phyloP scores from a whole-genome alignment of 1,140 invertebrate genomes.

The Nasonia longicornis region DNA sequence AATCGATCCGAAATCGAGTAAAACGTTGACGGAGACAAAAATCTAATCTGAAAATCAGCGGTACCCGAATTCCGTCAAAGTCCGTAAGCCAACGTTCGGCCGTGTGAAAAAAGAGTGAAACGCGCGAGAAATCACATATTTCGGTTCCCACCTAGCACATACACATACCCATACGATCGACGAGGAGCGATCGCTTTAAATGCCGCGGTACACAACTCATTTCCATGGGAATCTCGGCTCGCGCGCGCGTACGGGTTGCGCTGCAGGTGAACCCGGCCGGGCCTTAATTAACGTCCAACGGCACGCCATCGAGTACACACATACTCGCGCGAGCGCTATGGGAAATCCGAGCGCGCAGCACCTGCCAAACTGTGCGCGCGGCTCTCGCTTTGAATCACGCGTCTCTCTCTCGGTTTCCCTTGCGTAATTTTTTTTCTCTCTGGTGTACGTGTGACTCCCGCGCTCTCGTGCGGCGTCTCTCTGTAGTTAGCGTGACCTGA shows the following conservation, averaged over 20 bases:
- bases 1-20: not conserved
- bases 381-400: conserved; percentile 29
- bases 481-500: not conserved
- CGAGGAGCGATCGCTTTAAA: conserved; percentile 34
- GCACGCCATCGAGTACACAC: conserved; percentile 41
- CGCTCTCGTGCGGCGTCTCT: not conserved
- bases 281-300: conserved; percentile 54
- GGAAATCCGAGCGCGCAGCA: conserved; percentile 60
- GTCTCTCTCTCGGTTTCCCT: not conserved
- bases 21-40: too few relatives aligned
- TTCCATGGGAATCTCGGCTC: conserved; percentile 59
- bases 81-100: not conserved
- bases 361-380: conserved; percentile 59
- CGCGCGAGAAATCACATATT: conserved; percentile 24
- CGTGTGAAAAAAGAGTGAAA: not conserved
- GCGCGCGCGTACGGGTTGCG: conserved; percentile 29
- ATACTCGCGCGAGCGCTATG: conserved; percentile 52
- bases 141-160: conserved; percentile 28
- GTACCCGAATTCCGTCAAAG: not conserved
- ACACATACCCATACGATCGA: conserved; percentile 42
- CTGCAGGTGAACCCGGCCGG: conserved; percentile 49
- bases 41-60: not conserved
- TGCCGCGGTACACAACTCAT: conserved; percentile 10
- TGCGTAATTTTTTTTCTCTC: conserved; percentile 15
- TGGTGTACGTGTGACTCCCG: not conserved